Conservation (phyloP, 2,113 vertebrate genomes). For the Dryoscopus gambensis region DNA sequence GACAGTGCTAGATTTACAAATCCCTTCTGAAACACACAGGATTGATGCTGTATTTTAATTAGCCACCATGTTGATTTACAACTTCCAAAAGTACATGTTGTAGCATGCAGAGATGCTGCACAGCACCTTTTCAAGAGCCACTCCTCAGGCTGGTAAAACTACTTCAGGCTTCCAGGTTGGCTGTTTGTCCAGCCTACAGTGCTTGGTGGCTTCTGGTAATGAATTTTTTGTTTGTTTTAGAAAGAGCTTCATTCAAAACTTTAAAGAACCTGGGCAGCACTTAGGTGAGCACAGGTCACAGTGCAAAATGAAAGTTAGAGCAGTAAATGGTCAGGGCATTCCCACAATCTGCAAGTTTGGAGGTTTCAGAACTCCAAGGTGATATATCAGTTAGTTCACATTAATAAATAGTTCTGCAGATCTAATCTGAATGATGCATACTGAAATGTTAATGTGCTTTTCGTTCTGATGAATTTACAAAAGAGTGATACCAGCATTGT, state of each 20-base stretch:
- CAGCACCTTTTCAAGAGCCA: not conserved
- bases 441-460: slow-evolving; percentile 12
- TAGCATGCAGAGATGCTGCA: not conserved
- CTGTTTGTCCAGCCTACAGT: not conserved
- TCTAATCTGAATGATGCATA: not conserved
- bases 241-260: slow-evolving; percentile 46
- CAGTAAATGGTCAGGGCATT: not conserved
- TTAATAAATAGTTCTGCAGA: not conserved
- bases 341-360: not conserved
- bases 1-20: not conserved
- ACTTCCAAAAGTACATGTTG: not conserved
- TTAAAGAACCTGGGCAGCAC: slow-evolving; percentile 32
- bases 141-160: not conserved
- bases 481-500: not conserved
- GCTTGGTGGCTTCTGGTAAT: slow-evolving; percentile 22
- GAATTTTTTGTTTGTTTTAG: slow-evolving; percentile 58
- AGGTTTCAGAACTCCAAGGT: not conserved
- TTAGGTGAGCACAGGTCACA: not conserved
- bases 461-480: not conserved
- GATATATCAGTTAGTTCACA: not conserved
- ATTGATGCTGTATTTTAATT: not conserved
- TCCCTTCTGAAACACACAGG: slow-evolving; percentile 1
- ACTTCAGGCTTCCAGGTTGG: not conserved
- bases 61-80: not conserved
- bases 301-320: not conserved